Percentiles rank a stretch among this genome's conserved stretches.
phyloP scores from a whole-genome alignment of 2,797 vertebrate genomes.

The Oreochromis mossambicus region DNA sequence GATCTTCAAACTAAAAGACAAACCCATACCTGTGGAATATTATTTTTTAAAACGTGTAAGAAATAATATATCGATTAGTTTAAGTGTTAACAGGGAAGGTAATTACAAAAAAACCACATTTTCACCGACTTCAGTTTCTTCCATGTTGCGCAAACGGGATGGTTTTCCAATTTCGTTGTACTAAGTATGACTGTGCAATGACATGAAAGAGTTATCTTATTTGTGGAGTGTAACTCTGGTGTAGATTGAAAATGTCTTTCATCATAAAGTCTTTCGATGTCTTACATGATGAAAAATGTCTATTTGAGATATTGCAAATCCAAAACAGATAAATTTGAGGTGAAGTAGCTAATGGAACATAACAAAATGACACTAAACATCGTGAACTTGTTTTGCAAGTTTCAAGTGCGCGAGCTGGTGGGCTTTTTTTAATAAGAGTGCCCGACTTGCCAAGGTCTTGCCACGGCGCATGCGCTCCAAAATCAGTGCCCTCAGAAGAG shows the following conservation, averaged over 20 bases:
- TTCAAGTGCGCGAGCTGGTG: background rate
- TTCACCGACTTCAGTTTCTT: background rate
- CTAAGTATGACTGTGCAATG: background rate
- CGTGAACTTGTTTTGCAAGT: background rate
- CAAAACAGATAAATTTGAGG: background rate
- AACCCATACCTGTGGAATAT: background rate
- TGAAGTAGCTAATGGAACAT: background rate
- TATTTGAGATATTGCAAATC: background rate
- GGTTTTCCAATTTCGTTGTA: background rate
- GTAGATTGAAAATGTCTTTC: background rate
- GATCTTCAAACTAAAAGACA: slow-evolving; percentile 21
- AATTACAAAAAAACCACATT: background rate
- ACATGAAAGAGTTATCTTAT: background rate
- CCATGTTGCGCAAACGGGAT: background rate
- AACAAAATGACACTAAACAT: background rate
- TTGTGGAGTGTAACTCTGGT: background rate
- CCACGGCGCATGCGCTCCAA: too few relatives aligned
- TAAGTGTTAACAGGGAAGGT: background rate
- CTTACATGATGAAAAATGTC: background rate
- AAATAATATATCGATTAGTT: background rate
- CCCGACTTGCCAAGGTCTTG: too few relatives aligned
- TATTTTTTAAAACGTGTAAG: background rate
- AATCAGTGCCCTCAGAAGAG: too few relatives aligned
- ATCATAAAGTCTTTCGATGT: background rate
- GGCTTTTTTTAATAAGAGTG: too few relatives aligned